Evolutionary conservation across 2,113 vertebrate species (phyloP).

Genomic region (Ceyx cyanopectus): DNA sequence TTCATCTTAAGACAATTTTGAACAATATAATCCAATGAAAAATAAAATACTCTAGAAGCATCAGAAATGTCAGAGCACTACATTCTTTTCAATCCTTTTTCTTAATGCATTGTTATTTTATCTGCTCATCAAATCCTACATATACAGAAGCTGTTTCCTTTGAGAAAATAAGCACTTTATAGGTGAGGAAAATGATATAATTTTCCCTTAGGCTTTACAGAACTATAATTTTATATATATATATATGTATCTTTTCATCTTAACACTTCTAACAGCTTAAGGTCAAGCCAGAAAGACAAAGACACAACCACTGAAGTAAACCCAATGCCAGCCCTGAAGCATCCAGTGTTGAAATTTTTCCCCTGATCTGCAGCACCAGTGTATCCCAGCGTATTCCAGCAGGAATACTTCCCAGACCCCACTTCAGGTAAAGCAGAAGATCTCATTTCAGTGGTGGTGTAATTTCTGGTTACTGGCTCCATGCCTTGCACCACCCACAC

Average conservation of each 20-base stretch:
- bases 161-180: neutral
- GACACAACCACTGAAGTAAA: neutral
- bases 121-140: neutral
- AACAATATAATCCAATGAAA: neutral
- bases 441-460: accelerated
- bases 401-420: neutral
- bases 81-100: too few species aligned
- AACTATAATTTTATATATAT: neutral
- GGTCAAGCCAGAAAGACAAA: neutral
- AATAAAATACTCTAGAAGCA: neutral
- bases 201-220: neutral
- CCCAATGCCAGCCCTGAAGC: accelerated
- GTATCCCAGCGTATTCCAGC: accelerated
- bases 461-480: neutral
- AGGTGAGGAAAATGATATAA: neutral
- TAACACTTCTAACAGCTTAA: neutral
- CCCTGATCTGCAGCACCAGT: accelerated
- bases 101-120: neutral
- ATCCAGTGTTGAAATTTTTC: accelerated
- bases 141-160: neutral
- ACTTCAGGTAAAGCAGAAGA: neutral
- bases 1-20: neutral
- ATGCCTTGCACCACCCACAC: accelerated
- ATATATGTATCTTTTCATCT: neutral
- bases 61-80: neutral